These are phyloP conservation scores for Daboia siamensis DNA, from an alignment of 2,113 vertebrate genomes.

Conservation along the genomic window DNA sequence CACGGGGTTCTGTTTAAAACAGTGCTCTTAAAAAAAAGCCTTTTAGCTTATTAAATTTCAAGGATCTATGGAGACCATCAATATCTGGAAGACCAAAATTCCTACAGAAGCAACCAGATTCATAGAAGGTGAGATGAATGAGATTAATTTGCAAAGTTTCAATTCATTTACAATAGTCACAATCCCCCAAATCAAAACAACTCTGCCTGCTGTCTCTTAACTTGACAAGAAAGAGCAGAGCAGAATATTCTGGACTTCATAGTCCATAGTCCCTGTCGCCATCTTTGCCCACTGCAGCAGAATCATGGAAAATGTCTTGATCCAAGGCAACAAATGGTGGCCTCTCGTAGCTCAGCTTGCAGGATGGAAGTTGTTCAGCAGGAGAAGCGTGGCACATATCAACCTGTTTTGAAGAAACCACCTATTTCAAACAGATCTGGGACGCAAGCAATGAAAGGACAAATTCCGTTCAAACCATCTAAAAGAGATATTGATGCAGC, in stretches of 20 bases:
- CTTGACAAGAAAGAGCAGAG: conserved; percentile 29
- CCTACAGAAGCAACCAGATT: neutral
- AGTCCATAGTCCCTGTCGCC: too few species aligned
- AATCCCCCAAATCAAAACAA: neutral
- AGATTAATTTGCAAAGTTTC: neutral
- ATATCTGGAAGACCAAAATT: neutral
- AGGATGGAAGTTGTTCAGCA: fast-evolving
- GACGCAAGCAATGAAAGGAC: neutral
- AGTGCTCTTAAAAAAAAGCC: neutral
- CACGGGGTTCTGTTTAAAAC: neutral
- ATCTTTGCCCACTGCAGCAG: neutral
- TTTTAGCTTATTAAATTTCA: neutral
- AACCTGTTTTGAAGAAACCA: neutral
- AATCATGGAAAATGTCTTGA: neutral
- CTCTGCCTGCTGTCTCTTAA: conserved; percentile 20
- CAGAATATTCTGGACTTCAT: neutral
- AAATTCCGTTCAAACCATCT: neutral
- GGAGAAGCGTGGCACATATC: neutral
- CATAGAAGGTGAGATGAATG: neutral
- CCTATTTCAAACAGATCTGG: neutral
- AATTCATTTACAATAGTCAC: neutral
- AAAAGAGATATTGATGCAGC: conserved; percentile 40
- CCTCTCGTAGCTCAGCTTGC: conserved; percentile 19
- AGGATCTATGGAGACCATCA: neutral
- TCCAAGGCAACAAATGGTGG: neutral